Conservation (phyloP, 2,113 vertebrate genomes). For the Phalacrocorax pelagicus region DNA sequence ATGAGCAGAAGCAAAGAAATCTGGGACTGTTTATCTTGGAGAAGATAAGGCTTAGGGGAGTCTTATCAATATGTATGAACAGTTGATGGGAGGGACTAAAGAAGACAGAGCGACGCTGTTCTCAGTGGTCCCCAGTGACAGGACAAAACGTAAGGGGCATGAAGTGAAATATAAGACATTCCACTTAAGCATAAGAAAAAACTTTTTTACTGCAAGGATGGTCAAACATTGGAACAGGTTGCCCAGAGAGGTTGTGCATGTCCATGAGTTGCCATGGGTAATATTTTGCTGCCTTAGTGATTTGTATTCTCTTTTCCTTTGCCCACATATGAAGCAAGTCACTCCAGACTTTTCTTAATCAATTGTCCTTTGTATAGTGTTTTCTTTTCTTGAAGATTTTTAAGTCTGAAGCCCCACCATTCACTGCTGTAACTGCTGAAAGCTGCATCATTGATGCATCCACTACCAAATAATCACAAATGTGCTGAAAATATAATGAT, state of each 20-base stretch:
- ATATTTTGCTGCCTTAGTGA: neutral
- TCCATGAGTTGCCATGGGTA: neutral
- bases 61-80: neutral
- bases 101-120: neutral
- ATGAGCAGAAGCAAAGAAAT: neutral
- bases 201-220: too few relatives aligned
- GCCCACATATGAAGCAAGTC: neutral
- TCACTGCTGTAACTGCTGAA: neutral
- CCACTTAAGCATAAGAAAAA: neutral
- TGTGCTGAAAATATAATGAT: neutral
- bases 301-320: neutral
- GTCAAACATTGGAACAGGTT: neutral
- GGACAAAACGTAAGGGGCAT: neutral
- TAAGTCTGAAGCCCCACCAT: neutral
- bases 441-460: neutral
- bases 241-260: neutral
- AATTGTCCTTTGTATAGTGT: fast-evolving
- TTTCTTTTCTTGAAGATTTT: neutral
- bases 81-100: neutral
- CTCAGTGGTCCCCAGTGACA: neutral
- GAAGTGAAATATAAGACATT: neutral
- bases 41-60: neutral
- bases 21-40: neutral
- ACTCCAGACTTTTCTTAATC: neutral
- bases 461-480: neutral